Percentiles rank a stretch among this genome's conserved stretches.
These are phyloP conservation scores for Ceramica pisi DNA, from an alignment of 2,888 invertebrate species.

Conservation along the genomic window DNA sequence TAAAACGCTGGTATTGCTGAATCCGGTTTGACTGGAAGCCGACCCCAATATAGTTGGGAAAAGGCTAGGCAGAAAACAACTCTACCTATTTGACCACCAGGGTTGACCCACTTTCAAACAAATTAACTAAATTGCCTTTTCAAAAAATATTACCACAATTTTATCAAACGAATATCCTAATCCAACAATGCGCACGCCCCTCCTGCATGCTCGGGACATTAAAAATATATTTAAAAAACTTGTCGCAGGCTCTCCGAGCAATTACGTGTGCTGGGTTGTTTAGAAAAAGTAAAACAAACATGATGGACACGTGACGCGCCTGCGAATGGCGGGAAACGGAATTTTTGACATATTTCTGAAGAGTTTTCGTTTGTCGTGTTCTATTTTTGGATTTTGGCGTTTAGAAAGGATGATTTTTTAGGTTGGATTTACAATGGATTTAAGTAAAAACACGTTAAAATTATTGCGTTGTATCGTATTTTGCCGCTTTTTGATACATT, in stretches of 20 bases:
- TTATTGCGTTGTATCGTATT: too few relatives aligned
- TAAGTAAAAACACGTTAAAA: not conserved
- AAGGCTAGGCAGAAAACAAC: too few relatives aligned
- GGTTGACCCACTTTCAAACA: not conserved
- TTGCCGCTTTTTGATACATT: too few relatives aligned
- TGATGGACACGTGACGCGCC: constrained; percentile 58
- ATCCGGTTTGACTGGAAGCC: too few relatives aligned
- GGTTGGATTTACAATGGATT: not conserved
- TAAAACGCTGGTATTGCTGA: too few relatives aligned
- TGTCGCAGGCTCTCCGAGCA: constrained; percentile 63
- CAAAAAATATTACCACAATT: not conserved
- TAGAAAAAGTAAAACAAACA: constrained; percentile 67
- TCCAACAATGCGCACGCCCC: constrained; percentile 45
- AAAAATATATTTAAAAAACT: constrained; percentile 65
- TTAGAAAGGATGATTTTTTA: constrained; percentile 15
- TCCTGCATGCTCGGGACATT: constrained; percentile 55
- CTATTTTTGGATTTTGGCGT: constrained; percentile 13
- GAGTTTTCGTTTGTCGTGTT: constrained; percentile 36
- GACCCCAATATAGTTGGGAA: too few relatives aligned
- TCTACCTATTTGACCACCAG: not conserved
- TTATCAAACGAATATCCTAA: constrained; percentile 5
- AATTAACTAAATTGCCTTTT: not conserved
- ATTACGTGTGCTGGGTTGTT: constrained; percentile 64
- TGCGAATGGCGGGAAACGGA: constrained; percentile 46
- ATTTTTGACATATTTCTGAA: constrained; percentile 54